A percentile compares a stretch with the other conserved stretches of the same genome.
phyloP scores from a whole-genome alignment of 2,888 invertebrate genomes.

The Trichopoda pennipes region DNA sequence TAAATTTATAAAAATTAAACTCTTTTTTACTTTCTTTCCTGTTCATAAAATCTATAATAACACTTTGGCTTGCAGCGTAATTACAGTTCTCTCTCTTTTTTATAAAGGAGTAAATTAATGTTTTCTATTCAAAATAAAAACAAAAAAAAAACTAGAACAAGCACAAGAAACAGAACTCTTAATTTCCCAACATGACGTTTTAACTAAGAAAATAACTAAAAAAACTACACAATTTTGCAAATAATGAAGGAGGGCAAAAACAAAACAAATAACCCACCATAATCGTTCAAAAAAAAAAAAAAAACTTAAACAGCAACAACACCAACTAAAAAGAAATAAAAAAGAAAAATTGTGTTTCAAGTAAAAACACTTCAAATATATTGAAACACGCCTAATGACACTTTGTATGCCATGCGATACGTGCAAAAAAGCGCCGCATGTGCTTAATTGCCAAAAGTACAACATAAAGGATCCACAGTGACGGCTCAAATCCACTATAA shows the following conservation, averaged over 20 bases:
- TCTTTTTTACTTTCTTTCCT: not conserved
- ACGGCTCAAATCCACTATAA: slow-evolving; percentile 65
- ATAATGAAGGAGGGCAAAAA: slow-evolving; percentile 48
- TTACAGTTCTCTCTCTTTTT: slow-evolving; percentile 44
- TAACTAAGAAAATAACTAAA: slow-evolving; percentile 1
- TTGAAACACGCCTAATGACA: slow-evolving; percentile 76
- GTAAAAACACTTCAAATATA: slow-evolving; percentile 64
- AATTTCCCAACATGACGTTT: slow-evolving; percentile 57
- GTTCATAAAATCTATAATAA: slow-evolving; percentile 19
- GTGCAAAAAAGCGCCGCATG: slow-evolving; percentile 76
- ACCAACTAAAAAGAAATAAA: slow-evolving; percentile 1
- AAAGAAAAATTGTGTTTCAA: slow-evolving; percentile 23
- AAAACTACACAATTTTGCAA: not conserved
- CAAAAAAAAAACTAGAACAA: slow-evolving; percentile 5
- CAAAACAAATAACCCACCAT: slow-evolving; percentile 64
- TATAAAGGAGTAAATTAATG: not conserved
- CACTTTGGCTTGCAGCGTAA: slow-evolving; percentile 61
- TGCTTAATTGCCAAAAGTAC: slow-evolving; percentile 78
- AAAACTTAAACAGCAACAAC: slow-evolving; percentile 18
- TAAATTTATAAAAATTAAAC: not conserved
- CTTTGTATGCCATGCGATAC: slow-evolving; percentile 79
- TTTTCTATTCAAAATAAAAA: slow-evolving; percentile 3
- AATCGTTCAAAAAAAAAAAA: slow-evolving; percentile 57
- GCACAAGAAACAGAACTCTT: slow-evolving; percentile 51
- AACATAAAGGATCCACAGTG: slow-evolving; percentile 71